A percentile compares a stretch with the other conserved stretches of the same genome.
These are phyloP conservation scores for Cetoscarus ocellatus DNA, from an alignment of 2,797 vertebrate species.

Conservation along the genomic window DNA sequence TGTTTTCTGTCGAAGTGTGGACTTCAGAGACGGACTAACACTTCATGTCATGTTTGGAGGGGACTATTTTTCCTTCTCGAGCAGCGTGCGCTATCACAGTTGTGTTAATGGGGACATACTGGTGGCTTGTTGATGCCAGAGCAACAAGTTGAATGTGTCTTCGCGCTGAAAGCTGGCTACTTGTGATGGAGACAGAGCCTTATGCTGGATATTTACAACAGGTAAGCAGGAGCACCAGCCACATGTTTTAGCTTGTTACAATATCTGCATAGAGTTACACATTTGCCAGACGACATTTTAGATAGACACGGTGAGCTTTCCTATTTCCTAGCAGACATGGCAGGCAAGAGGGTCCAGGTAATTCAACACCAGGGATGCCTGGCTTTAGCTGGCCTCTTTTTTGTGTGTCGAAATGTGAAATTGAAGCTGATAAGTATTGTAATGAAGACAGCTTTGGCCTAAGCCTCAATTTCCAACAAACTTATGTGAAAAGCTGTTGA, in stretches of 20 bases:
- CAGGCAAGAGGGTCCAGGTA: conserved; percentile 43
- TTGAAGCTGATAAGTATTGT: conserved; percentile 78
- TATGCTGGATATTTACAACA: conserved; percentile 30
- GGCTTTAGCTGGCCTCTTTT: conserved; percentile 38
- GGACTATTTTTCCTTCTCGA: conserved; percentile 51
- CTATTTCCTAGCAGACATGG: conserved; percentile 33
- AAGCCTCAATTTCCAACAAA: conserved; percentile 81
- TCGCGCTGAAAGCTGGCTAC: conserved; percentile 29
- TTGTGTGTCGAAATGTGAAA: conserved; percentile 71
- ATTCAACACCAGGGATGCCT: conserved; percentile 61
- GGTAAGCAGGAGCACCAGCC: conserved; percentile 50
- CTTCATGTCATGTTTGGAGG: conserved; percentile 26
- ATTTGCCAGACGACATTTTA: conserved; percentile 41
- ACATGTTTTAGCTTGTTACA: conserved; percentile 23
- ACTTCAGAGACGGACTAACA: conserved; percentile 5
- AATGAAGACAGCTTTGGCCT: conserved; percentile 81
- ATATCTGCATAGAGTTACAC: conserved; percentile 62
- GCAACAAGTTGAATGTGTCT: conserved; percentile 66
- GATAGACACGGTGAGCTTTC: conserved; percentile 35
- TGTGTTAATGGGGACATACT: conserved; percentile 36
- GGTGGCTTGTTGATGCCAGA: conserved; percentile 29
- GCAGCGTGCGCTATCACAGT: conserved; percentile 25
- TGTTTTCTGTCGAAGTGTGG: conserved; percentile 3
- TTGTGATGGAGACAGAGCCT: conserved; percentile 46
- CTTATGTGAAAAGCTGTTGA: conserved; percentile 63